phyloP scores from a whole-genome alignment of 2,113 vertebrate genomes.

The Mirounga angustirostris region DNA sequence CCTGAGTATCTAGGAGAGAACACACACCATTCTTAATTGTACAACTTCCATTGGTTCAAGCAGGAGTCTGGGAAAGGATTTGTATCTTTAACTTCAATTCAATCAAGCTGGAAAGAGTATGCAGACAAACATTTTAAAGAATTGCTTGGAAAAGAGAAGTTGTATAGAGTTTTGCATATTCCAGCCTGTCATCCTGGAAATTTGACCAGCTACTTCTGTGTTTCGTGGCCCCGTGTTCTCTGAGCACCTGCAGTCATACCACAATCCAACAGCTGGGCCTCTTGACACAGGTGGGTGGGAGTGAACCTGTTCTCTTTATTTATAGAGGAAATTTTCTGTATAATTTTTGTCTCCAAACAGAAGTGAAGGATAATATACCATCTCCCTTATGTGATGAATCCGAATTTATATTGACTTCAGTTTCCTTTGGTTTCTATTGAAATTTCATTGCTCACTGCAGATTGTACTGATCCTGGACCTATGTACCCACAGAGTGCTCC shows the following conservation, averaged over 20 bases:
- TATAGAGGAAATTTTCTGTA: not conserved
- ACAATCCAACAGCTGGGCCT: too few relatives aligned
- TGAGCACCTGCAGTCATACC: not conserved
- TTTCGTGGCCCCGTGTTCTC: not conserved
- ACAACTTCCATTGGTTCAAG: not conserved
- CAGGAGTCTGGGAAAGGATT: not conserved
- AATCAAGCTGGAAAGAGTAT: not conserved
- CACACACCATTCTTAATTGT: not conserved
- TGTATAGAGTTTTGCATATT: not conserved
- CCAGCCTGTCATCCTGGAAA: not conserved
- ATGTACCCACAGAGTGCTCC: not conserved
- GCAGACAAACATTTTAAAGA: not conserved
- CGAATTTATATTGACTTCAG: not conserved
- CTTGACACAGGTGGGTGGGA: accelerated
- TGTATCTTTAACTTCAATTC: not conserved
- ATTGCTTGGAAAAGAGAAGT: not conserved
- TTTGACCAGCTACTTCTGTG: not conserved
- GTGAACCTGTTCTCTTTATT: not conserved
- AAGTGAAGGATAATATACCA: not conserved
- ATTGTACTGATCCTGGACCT: not conserved
- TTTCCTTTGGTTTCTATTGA: not conserved
- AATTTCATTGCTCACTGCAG: not conserved
- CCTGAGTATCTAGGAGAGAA: not conserved
- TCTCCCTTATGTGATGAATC: not conserved
- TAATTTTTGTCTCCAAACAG: not conserved